Evolutionary conservation across 2,888 invertebrate genomes (phyloP).

Genomic region (Sympetrum striolatum): DNA sequence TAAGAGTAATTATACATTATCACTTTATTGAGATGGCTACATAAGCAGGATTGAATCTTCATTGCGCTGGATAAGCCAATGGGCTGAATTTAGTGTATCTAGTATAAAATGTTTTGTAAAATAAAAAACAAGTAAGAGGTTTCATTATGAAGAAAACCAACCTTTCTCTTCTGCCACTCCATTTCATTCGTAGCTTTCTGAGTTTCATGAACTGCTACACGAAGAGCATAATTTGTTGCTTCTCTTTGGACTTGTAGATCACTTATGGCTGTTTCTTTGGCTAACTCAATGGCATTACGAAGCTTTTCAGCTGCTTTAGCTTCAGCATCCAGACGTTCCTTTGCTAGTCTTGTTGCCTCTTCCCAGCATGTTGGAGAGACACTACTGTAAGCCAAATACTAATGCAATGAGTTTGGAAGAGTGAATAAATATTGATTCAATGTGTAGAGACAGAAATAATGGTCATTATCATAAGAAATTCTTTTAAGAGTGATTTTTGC

Average conservation of each 20-base stretch:
- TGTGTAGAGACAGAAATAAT: no score
- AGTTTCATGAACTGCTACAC: conserved; percentile 83
- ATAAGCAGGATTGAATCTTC: neutral
- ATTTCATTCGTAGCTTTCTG: conserved; percentile 84
- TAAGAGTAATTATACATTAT: no score
- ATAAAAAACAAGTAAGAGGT: neutral
- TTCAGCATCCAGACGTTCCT: conserved; percentile 1
- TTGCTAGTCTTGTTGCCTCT: neutral
- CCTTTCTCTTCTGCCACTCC: conserved; percentile 85
- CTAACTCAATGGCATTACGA: conserved; percentile 64
- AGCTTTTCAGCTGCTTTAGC: neutral
- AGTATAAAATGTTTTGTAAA: neutral
- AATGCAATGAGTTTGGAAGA: neutral
- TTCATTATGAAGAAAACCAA: conserved; percentile 51
- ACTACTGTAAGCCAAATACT: neutral
- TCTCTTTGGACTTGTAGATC: conserved; percentile 83
- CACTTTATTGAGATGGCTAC: no score
- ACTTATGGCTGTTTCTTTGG: conserved; percentile 79
- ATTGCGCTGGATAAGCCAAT: neutral
- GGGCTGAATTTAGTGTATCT: neutral
- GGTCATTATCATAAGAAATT: no score
- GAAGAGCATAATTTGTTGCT: conserved; percentile 82
- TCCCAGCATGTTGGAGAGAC: conserved; percentile 17
- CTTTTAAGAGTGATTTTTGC: no score
- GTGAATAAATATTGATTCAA: no score